Conservation (phyloP, 2,113 vertebrate species). For the Cynopterus brachyotis region DNA sequence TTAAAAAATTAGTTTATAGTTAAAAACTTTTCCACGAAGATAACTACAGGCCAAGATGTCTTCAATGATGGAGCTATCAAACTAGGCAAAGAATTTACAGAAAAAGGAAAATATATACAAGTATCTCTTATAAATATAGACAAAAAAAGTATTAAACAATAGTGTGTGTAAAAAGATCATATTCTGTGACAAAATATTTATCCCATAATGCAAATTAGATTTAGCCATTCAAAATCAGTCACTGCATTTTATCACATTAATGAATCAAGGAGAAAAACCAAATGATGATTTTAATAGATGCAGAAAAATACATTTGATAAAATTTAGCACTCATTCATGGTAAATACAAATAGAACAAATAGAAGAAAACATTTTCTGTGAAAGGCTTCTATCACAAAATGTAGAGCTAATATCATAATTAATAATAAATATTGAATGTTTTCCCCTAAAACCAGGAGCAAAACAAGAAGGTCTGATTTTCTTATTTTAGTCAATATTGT, state of each 20-base stretch:
- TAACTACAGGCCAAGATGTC: background rate
- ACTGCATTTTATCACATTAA: background rate
- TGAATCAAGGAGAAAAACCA: background rate
- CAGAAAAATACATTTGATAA: background rate
- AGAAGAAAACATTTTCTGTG: background rate
- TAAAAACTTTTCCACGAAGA: background rate
- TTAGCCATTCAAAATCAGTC: background rate
- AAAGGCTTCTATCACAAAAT: background rate
- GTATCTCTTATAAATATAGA: background rate
- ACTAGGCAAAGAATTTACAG: background rate
- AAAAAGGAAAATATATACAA: background rate
- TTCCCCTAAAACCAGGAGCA: background rate
- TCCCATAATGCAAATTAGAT: background rate
- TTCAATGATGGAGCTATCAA: background rate
- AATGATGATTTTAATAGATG: background rate
- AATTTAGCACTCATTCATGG: background rate
- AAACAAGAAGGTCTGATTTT: background rate
- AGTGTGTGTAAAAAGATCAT: background rate
- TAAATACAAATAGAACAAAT: background rate
- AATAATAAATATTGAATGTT: background rate
- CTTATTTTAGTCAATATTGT: background rate
- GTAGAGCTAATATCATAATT: background rate
- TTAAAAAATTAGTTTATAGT: background rate
- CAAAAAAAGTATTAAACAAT: background rate
- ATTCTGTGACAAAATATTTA: background rate